Evolutionary conservation across 92 coral and sea anemone genomes (phyloP).

Genomic region (Zoanthus solanderi): DNA sequence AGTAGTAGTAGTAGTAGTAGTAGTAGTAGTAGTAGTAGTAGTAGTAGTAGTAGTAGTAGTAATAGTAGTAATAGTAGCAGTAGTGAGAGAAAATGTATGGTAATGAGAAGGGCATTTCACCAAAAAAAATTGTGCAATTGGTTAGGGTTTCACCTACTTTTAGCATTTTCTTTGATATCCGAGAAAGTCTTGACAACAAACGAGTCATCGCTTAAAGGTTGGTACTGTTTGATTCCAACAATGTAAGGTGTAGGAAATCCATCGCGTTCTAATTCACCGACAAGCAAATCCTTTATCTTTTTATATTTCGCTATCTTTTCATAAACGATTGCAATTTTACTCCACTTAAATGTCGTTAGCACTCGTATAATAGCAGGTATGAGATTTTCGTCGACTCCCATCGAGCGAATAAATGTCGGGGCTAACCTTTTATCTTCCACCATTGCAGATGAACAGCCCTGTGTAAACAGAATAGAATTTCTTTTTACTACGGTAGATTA

Average conservation of each 20-base stretch:
- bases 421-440: slow-evolving; percentile 8
- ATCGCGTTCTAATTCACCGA: slow-evolving; percentile 2
- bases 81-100: too few relatives aligned
- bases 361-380: slow-evolving; percentile 25
- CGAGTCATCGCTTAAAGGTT: neutral
- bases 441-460: slow-evolving; percentile 25
- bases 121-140: too few relatives aligned
- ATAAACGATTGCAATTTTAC: slow-evolving; percentile 6
- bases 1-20: too few relatives aligned
- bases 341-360: slow-evolving; percentile 15
- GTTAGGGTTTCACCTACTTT: neutral
- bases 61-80: too few relatives aligned
- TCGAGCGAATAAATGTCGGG: slow-evolving; percentile 29
- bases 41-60: too few relatives aligned
- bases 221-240: neutral
- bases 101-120: too few relatives aligned
- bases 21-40: too few relatives aligned
- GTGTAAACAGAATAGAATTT: neutral
- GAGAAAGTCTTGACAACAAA: slow-evolving; percentile 10
- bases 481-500: neutral
- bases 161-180: slow-evolving; percentile 22
- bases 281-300: slow-evolving; percentile 22
- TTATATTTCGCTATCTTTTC: neutral
- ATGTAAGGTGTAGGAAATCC: slow-evolving; percentile 13
- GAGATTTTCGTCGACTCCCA: slow-evolving; percentile 22